A percentile compares a stretch with the other conserved stretches of the same genome.
Evolutionary conservation across 2,113 vertebrate species (phyloP).

Genomic region (Rhodinocichla rosea): DNA sequence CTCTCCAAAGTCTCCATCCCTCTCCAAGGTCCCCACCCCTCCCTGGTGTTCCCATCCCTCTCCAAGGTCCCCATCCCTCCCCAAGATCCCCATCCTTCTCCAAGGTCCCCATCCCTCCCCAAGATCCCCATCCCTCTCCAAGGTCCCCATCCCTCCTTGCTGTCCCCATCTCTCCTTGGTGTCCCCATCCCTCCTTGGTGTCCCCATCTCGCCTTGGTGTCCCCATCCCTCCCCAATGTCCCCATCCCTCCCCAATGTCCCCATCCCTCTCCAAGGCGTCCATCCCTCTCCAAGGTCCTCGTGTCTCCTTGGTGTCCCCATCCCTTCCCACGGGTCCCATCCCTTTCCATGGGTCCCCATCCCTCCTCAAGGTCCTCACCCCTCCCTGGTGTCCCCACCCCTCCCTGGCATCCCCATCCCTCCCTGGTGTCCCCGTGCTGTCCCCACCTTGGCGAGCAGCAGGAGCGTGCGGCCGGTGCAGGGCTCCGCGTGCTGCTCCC

Average conservation of each 20-base stretch:
- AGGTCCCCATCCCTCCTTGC: too few relatives aligned
- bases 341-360: background rate
- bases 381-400: rapidly evolving
- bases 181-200: background rate
- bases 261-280: rapidly evolving
- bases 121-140: background rate
- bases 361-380: rapidly evolving
- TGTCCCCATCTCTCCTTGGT: too few relatives aligned
- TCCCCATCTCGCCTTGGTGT: too few relatives aligned
- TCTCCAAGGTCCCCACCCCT: too few relatives aligned
- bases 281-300: too few relatives aligned
- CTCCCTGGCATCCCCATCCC: rapidly evolving
- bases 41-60: too few relatives aligned
- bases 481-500: slow-evolving; percentile 85
- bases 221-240: background rate
- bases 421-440: background rate
- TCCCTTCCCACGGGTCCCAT: too few relatives aligned
- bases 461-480: slow-evolving; percentile 85
- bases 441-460: slow-evolving; percentile 85
- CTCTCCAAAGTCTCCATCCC: too few relatives aligned
- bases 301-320: too few relatives aligned
- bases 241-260: background rate
- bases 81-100: background rate
- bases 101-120: background rate
- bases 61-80: background rate